Percentiles rank a stretch among this genome's conserved stretches.
phyloP scores from a whole-genome alignment of 2,113 vertebrate species.

The Callocephalon fimbriatum region DNA sequence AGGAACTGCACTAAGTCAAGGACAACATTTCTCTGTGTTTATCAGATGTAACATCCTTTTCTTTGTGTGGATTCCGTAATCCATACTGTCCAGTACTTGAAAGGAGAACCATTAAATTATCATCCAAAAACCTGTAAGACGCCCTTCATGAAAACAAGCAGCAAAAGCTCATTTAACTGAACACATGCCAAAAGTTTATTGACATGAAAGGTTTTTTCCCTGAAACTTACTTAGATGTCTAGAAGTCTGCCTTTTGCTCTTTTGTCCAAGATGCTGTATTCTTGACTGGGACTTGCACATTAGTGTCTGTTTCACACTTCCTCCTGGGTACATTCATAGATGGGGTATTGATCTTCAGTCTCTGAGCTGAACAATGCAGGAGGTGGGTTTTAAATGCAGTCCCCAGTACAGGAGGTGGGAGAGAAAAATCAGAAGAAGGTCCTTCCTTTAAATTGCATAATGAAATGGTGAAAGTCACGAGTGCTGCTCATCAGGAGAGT shows the following conservation, averaged over 20 bases:
- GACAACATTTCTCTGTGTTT: background rate
- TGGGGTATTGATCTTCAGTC: accelerated
- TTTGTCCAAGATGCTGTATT: background rate
- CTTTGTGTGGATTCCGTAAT: background rate
- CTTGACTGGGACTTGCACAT: background rate
- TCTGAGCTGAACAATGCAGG: accelerated
- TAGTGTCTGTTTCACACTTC: accelerated
- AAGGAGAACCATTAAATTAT: accelerated
- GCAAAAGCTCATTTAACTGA: background rate
- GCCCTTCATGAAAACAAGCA: background rate
- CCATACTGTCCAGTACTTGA: accelerated
- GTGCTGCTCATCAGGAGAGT: background rate
- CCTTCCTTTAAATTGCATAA: background rate
- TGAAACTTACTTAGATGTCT: background rate
- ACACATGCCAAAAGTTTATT: too few species aligned
- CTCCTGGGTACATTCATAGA: background rate
- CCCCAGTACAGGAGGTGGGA: background rate
- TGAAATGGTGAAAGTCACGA: background rate
- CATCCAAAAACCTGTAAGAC: background rate
- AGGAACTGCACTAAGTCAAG: background rate
- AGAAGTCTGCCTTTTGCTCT: too few species aligned
- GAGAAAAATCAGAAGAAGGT: background rate
- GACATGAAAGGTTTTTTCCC: accelerated
- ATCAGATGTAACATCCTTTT: background rate
- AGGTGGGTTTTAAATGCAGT: too few species aligned